Percentiles rank a stretch among this genome's conserved stretches.
phyloP scores from a whole-genome alignment of 2,113 vertebrate genomes.

The Aix galericulata region DNA sequence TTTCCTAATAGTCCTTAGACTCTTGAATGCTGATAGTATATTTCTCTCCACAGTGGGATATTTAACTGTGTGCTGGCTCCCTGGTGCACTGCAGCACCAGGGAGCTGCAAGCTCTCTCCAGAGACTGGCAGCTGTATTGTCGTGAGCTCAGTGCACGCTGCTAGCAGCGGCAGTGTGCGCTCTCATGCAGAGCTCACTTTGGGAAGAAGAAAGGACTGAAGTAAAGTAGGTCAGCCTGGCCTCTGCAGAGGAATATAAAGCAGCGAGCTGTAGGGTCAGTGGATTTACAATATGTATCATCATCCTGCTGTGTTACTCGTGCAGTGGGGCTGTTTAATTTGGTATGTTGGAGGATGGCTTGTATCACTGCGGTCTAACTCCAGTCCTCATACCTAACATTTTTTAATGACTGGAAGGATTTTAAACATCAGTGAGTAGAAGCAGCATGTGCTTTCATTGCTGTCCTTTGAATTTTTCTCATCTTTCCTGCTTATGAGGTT shows the following conservation, averaged over 20 bases:
- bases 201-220: constrained; percentile 35
- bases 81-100: background rate
- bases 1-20: background rate
- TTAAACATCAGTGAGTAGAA: background rate
- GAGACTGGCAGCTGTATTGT: constrained; percentile 37
- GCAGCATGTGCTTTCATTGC: background rate
- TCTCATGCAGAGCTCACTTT: constrained; percentile 22
- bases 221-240: constrained; percentile 55
- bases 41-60: too few relatives aligned
- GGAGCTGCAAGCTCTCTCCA: background rate
- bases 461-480: background rate
- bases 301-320: background rate
- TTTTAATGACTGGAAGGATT: background rate
- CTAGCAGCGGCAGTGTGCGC: background rate
- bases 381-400: background rate
- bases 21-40: background rate
- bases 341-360: background rate
- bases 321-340: background rate
- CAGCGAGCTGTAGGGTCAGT: constrained; percentile 40
- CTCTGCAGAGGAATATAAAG: constrained; percentile 48
- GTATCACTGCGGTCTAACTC: background rate
- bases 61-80: background rate
- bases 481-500: background rate
- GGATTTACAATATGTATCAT: background rate
- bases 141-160: background rate